A percentile compares a stretch with the other conserved stretches of the same genome.
phyloP scores from a whole-genome alignment of 2,797 vertebrate genomes.

The Benthosema pterotum region DNA sequence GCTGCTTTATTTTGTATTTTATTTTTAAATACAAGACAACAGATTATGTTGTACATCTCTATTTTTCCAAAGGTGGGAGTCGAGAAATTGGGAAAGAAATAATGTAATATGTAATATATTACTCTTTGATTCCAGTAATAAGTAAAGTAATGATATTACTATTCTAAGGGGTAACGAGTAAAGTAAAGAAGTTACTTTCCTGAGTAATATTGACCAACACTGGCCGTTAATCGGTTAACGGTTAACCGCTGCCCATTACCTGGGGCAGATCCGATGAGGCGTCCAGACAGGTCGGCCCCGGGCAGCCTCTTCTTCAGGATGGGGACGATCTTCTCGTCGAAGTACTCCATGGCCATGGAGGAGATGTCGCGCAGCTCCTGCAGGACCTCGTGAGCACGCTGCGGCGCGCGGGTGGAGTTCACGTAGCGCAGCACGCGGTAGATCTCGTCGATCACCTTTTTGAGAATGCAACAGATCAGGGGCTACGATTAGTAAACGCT shows the following conservation, averaged over 20 bases:
- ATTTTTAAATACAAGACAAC: too few species aligned
- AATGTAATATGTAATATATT: too few species aligned
- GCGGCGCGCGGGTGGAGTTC: slow-evolving; percentile 96
- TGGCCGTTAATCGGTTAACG: too few species aligned
- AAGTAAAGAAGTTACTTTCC: too few species aligned
- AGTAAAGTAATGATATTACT: too few species aligned
- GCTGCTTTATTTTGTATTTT: too few species aligned
- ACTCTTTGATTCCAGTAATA: too few species aligned
- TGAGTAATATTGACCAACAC: too few species aligned
- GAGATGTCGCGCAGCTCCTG: slow-evolving; percentile 98
- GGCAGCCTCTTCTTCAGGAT: slow-evolving; percentile 97
- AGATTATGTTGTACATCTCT: too few species aligned
- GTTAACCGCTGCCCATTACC: slow-evolving; percentile 81
- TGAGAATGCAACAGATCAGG: slow-evolving; percentile 8
- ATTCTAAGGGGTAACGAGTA: too few species aligned
- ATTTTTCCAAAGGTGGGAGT: too few species aligned
- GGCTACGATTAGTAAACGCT: background rate
- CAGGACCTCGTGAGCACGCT: slow-evolving; percentile 96
- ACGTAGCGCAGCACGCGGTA: slow-evolving; percentile 97
- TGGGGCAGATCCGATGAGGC: slow-evolving; percentile 94
- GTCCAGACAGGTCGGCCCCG: slow-evolving; percentile 94
- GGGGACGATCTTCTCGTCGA: slow-evolving; percentile 98
- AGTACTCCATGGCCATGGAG: slow-evolving; percentile 99
- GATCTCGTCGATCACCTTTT: slow-evolving; percentile 99
- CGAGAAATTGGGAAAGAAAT: too few species aligned